A percentile compares a stretch with the other conserved stretches of the same genome.
Conservation (phyloP, 2,113 vertebrate species). For the Pagrus major region DNA sequence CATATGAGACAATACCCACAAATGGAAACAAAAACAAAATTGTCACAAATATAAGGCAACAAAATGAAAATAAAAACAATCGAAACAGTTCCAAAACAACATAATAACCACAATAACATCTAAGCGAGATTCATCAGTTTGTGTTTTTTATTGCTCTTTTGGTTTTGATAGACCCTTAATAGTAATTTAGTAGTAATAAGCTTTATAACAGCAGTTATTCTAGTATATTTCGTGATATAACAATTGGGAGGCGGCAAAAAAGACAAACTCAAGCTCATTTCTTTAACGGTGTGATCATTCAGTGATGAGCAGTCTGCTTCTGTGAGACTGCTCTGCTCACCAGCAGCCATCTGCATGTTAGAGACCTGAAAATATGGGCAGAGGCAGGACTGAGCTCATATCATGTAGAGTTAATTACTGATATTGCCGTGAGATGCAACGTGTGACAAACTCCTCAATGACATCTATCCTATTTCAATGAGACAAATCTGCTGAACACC, state of each 20-base stretch:
- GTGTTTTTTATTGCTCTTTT: background rate
- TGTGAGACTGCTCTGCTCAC: conserved; percentile 11
- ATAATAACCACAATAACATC: background rate
- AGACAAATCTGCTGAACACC: background rate
- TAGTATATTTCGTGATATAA: background rate
- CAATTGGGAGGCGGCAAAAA: background rate
- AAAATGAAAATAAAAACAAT: no score
- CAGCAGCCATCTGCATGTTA: conserved; percentile 45
- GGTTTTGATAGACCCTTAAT: background rate
- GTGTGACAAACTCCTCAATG: conserved; percentile 11
- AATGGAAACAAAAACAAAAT: background rate
- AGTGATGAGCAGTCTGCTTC: conserved; percentile 8
- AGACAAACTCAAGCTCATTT: conserved; percentile 1
- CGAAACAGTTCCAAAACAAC: background rate
- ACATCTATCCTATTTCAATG: background rate
- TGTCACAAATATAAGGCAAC: background rate
- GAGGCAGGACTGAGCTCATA: conserved; percentile 44
- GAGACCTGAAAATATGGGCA: conserved; percentile 31
- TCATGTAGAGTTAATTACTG: conserved; percentile 22
- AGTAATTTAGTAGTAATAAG: background rate
- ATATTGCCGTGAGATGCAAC: background rate
- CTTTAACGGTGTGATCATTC: background rate
- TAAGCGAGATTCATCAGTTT: background rate
- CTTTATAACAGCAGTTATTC: background rate
- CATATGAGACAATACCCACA: background rate